Evolutionary conservation across 2,797 vertebrate species (phyloP).

Genomic region (Hemitrygon akajei): DNA sequence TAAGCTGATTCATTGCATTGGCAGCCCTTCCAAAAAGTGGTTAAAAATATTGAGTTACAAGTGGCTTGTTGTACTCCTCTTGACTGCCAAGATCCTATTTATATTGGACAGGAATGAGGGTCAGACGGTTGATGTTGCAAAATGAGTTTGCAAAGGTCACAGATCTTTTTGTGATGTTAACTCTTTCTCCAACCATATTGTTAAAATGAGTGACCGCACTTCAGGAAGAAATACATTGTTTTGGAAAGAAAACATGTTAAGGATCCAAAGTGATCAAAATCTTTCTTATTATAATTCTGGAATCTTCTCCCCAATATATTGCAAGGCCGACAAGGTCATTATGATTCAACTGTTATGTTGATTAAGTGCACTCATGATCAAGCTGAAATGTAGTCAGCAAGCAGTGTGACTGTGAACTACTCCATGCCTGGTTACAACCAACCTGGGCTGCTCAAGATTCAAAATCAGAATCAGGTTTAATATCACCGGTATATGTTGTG

Average conservation of each 20-base stretch:
- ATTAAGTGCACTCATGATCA: constrained; percentile 37
- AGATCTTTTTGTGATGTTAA: not conserved
- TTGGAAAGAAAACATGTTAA: not conserved
- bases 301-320: not conserved
- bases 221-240: not conserved
- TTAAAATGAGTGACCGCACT: not conserved
- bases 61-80: not conserved
- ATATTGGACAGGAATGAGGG: not conserved
- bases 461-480: too few relatives aligned
- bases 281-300: not conserved
- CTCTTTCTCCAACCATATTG: not conserved
- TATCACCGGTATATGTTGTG: too few relatives aligned
- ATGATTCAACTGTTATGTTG: constrained; percentile 46
- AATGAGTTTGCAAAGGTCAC: not conserved
- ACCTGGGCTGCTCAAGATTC: not conserved
- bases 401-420: not conserved
- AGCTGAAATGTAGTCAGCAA: not conserved
- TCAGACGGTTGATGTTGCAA: not conserved
- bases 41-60: not conserved
- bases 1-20: not conserved
- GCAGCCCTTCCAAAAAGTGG: not conserved
- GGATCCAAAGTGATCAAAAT: not conserved
- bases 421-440: not conserved
- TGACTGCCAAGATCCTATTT: not conserved
- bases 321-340: constrained; percentile 48